Evolutionary conservation across 2,113 vertebrate species (phyloP), one percentile per base, ranked within the genome.

Genomic region (Scalopus aquaticus): DNA sequence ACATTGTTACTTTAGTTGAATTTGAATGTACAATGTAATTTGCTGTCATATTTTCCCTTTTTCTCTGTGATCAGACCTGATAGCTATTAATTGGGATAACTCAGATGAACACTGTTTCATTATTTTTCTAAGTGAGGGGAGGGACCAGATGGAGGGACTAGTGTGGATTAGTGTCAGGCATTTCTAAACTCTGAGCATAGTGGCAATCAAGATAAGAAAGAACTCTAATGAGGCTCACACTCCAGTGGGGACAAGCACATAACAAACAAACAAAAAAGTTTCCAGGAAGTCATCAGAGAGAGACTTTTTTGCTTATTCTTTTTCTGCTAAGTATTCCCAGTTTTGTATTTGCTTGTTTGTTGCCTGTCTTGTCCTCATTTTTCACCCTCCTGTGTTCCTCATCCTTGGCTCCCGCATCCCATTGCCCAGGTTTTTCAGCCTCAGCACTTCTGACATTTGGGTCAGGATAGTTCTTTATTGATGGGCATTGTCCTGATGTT

Each of bases 41-140:
- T 76, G 20, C 79, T 65, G 19, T 72, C n/a, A 28, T 22, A 9
- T 35, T 51, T 49, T 35, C 51, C 30, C 54, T 58, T 39, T 46
- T 42, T 22, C 51, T 12, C 20, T 73, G 26, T 30, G 56, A 60
- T 56, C 11, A 37, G 44, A 82, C 4, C 1, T 24, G 28, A 15
- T 62, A 24, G 9, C 9, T 44, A 20, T 46, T 49, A 7, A 6
- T 12, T 19, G 20, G n/a, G 32, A 8, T 10, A 37, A 46, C 2
- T 0, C 8, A 0, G 0, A 2, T 6, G 10, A 26, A 15, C 4
- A 1, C 16, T 22, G 51, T 15, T 12, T 62, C 15, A 0, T 30
- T 72, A 12, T 49, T 70, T 77, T 70, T 24, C 49, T 26, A 72
- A 49, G 60, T 11, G 9, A 20, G 69, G 64, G 30, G 42, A 9